Base-by-base conservation (phyloP, 1,140 invertebrate genomes). In the Drosophila kurseongensis region DNA sequence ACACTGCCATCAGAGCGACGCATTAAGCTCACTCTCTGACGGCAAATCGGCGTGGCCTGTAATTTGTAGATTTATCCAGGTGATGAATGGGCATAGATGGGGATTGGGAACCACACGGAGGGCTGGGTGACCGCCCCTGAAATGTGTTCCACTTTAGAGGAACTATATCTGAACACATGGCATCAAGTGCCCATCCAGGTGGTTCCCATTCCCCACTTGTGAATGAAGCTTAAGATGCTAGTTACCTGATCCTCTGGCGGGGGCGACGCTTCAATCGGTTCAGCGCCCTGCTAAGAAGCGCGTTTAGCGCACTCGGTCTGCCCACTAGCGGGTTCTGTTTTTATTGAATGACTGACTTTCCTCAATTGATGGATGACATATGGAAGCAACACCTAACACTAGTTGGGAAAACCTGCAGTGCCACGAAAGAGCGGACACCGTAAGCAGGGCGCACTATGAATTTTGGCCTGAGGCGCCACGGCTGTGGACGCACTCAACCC, bases 1-100 rank as follows among this genome's bases (percentile, higher is more conserved):
- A 92, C 85, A 92, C 82, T 93, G 93, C 92, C 80, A 90, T 92
- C 79, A 90, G 68, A 91, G 92, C 90, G 80, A 92, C 82, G 68
- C 75, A 47, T 51, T 6, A 45, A 51, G 62, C 57, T 92, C 85
- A 92, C 83, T 82, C 82, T 91, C 85, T 77, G 65, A 90, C 82
- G 83, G 91, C 85, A 89, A 93, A 93, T 92, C 92, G 92, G 85
- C 92, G 92, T 92, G 92, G 90, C 90, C 75, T 47, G 51, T 35
- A 44, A 50, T 14, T 23, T 18, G n/a, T 18, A 14, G 0, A 48
- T 16, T 36, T 35, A 35, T 23, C 29, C 14, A 16, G 27, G 32
- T 52, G 14, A 35, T 52, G 10, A 16, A 52, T 52, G 50, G 16
- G 9, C 29, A 51, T 14, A 3, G 48, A 18, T 35, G 29, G 29